Percentiles rank a stretch among this genome's conserved stretches.
phyloP scores from a whole-genome alignment of 2,113 vertebrate species.

The Notarius lentiginosus region DNA sequence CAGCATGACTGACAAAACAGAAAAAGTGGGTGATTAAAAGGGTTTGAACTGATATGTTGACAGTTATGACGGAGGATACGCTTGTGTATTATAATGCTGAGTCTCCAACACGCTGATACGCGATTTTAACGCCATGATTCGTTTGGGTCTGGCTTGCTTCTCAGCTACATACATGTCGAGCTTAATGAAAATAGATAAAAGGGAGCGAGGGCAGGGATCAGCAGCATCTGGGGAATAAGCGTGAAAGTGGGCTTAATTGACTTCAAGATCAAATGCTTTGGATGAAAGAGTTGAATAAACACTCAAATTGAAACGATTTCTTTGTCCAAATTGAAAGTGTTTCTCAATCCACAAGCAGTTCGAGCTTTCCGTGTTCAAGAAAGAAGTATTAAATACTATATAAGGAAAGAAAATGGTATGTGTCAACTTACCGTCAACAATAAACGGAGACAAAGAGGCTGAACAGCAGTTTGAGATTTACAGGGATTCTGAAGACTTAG shows the following conservation, averaged over 20 bases:
- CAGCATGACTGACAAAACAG: neutral
- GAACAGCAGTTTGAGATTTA: neutral
- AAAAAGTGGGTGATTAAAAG: neutral
- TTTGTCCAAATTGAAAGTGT: neutral
- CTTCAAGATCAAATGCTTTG: slow-evolving; percentile 47
- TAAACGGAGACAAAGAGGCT: neutral
- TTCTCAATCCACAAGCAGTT: neutral
- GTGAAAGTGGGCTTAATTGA: slow-evolving; percentile 57
- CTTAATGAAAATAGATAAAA: slow-evolving; percentile 52
- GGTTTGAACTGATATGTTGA: neutral
- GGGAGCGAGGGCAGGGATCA: slow-evolving; percentile 33
- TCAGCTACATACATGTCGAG: slow-evolving; percentile 33
- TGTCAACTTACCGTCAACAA: neutral
- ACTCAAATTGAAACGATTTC: neutral
- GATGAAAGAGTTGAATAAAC: slow-evolving; percentile 23
- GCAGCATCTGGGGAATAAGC: slow-evolving; percentile 41
- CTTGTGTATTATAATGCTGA: no score
- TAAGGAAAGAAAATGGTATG: neutral
- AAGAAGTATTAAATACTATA: neutral
- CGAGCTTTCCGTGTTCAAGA: neutral
- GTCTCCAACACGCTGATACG: neutral
- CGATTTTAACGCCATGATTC: neutral
- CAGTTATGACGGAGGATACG: neutral
- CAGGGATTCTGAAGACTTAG: neutral
- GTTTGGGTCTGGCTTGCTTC: slow-evolving; percentile 16